Evolutionary conservation across 2,797 vertebrate genomes (phyloP).

Genomic region (Tokudaia muenninki): DNA sequence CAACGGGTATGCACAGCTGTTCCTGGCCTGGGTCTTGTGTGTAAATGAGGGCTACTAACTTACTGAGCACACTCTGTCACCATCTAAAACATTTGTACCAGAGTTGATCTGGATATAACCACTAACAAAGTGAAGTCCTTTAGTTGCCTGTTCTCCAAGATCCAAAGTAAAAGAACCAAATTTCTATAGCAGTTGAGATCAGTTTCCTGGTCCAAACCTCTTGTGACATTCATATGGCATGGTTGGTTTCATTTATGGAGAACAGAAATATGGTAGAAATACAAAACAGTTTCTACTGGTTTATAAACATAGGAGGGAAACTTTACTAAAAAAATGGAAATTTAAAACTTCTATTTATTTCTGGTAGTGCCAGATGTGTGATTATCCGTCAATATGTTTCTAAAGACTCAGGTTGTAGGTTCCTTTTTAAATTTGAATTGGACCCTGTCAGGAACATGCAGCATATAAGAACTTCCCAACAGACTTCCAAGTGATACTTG

Average conservation of each 20-base stretch:
- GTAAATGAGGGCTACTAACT: not conserved
- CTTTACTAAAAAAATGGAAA: not conserved
- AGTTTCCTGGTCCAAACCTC: no score
- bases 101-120: not conserved
- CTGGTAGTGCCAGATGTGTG: not conserved
- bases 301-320: not conserved
- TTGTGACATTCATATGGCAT: not conserved
- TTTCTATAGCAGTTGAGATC: not conserved
- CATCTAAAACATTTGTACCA: not conserved
- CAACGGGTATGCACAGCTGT: slow-evolving; percentile 88
- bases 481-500: not conserved
- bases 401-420: not conserved
- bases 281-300: not conserved
- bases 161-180: not conserved
- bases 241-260: not conserved
- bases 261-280: not conserved
- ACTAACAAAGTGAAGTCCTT: not conserved
- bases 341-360: not conserved
- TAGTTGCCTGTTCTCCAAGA: not conserved
- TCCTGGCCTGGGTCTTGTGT: not conserved
- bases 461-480: not conserved
- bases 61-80: not conserved
- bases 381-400: slow-evolving; percentile 35
- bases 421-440: slow-evolving; percentile 27
- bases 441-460: not conserved